Evolutionary conservation across 2,113 vertebrate species (phyloP).

Genomic region (Tapirus terrestris): DNA sequence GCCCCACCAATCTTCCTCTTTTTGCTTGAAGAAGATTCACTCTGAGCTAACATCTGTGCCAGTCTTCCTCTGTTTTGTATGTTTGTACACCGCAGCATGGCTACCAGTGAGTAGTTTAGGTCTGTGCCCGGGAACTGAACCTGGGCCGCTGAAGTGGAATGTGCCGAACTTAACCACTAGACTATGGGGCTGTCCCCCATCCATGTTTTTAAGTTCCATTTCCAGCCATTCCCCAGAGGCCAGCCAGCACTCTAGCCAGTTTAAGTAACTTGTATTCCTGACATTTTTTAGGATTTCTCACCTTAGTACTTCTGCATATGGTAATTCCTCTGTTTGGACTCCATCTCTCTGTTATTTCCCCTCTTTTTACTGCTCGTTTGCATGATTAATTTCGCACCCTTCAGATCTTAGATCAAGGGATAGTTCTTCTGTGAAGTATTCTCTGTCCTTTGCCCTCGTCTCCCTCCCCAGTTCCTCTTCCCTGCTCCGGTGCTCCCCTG

Average conservation of each 20-base stretch:
- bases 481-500: background rate
- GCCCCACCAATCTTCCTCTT: no score
- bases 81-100: no score
- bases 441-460: background rate
- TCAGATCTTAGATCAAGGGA: background rate
- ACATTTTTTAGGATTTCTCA: background rate
- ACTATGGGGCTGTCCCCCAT: background rate
- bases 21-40: no score
- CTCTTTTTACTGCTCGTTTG: background rate
- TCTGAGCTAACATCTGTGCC: no score
- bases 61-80: no score
- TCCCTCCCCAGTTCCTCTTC: background rate
- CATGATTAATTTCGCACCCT: background rate
- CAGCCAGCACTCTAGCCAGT: background rate
- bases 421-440: background rate
- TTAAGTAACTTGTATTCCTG: background rate
- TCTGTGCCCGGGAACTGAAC: no score
- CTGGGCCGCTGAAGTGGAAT: no score
- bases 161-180: no score
- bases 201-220: background rate
- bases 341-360: background rate
- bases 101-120: no score
- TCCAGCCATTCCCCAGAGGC: background rate
- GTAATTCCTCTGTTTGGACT: background rate
- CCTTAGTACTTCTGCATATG: background rate